phyloP scores from a whole-genome alignment of 2,797 vertebrate species.

The Podargus strigoides region DNA sequence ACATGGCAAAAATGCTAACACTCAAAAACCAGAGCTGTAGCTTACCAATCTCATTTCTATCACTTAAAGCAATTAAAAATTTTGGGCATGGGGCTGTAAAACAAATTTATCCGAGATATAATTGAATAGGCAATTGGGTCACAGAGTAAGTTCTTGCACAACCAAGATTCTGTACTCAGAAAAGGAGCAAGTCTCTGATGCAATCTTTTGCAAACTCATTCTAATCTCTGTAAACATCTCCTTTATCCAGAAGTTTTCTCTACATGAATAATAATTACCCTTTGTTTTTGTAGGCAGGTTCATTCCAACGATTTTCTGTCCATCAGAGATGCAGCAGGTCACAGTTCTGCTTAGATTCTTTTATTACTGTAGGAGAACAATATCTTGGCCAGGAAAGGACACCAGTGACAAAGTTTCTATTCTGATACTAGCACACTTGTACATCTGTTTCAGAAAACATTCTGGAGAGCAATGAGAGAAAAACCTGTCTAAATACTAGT shows the following conservation, averaged over 20 bases:
- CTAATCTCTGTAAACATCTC: constrained; percentile 19
- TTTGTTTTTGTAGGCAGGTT: neutral
- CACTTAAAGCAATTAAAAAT: neutral
- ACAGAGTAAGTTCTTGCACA: neutral
- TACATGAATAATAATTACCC: neutral
- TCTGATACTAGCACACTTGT: neutral
- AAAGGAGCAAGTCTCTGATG: neutral
- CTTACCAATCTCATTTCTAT: neutral
- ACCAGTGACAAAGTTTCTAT: neutral
- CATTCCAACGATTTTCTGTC: neutral
- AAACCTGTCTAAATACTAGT: neutral
- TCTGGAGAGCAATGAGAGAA: neutral
- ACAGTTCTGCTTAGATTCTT: neutral
- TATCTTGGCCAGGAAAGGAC: neutral
- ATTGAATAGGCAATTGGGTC: neutral
- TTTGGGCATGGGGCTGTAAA: neutral
- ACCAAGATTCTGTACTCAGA: neutral
- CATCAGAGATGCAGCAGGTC: neutral
- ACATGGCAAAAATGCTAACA: neutral
- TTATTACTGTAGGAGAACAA: neutral
- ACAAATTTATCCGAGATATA: constrained; percentile 9
- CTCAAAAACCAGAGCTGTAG: neutral
- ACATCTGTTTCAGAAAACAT: neutral
- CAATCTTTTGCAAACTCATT: neutral
- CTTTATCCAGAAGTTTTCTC: neutral